phyloP scores from a whole-genome alignment of 2,797 vertebrate species.

The Cyclopterus lumpus region DNA sequence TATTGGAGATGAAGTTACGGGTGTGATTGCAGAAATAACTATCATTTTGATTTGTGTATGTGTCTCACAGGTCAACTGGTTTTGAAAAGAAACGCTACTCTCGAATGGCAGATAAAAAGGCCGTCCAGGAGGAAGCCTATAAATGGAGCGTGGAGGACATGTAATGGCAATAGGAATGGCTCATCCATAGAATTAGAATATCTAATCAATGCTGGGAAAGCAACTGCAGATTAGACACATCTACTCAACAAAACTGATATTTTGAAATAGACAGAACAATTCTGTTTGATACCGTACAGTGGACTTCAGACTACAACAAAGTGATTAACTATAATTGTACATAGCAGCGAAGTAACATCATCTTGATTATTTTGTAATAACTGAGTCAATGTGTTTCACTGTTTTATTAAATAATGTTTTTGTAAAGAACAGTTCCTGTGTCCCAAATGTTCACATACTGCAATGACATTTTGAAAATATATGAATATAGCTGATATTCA shows the following conservation, averaged over 20 bases:
- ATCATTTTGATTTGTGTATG: constrained; percentile 3
- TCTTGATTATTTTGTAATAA: constrained; percentile 50
- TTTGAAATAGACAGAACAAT: constrained; percentile 17
- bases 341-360: constrained; percentile 33
- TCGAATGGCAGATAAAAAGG: constrained; percentile 91
- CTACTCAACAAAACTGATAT: background rate
- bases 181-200: background rate
- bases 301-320: constrained; percentile 1
- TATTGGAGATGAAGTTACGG: background rate
- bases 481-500: background rate
- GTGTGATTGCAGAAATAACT: constrained; percentile 5
- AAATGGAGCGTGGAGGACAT: constrained; percentile 99
- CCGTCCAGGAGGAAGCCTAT: constrained; percentile 92
- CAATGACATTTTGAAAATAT: background rate
- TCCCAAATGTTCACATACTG: background rate
- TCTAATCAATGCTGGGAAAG: constrained; percentile 14
- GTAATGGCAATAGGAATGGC: constrained; percentile 72
- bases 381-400: constrained; percentile 42
- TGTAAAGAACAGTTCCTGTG: constrained; percentile 41
- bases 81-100: constrained; percentile 94
- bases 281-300: constrained; percentile 32
- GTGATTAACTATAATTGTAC: constrained; percentile 34
- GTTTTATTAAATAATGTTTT: constrained; percentile 71
- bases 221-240: constrained; percentile 11
- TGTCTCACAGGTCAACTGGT: constrained; percentile 90